phyloP scores from a whole-genome alignment of 2,113 vertebrate genomes.

The Hypanus sabinus region DNA sequence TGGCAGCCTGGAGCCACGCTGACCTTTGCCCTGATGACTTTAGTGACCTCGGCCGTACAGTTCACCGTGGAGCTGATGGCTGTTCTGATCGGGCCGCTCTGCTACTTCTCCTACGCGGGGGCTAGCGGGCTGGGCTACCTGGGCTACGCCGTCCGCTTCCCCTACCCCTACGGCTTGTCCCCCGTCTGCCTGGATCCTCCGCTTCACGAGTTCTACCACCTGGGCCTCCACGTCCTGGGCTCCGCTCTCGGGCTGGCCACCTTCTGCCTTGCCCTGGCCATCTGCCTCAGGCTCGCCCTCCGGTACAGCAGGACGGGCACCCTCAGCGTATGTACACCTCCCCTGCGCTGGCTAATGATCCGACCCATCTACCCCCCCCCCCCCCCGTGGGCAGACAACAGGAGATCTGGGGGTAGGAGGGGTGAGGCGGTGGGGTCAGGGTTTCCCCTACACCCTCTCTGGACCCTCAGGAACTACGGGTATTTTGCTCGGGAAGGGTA shows the following conservation, averaged over 20 bases:
- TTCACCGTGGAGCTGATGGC: slow-evolving; percentile 47
- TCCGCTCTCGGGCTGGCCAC: slow-evolving; percentile 38
- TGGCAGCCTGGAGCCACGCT: slow-evolving; percentile 52
- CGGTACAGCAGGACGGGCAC: slow-evolving; percentile 42
- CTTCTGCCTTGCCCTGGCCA: slow-evolving; percentile 37
- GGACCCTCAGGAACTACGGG: no score
- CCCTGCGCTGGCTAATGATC: background rate
- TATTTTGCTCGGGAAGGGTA: no score
- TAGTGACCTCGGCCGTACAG: slow-evolving; percentile 43
- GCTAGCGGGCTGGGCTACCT: slow-evolving; percentile 45
- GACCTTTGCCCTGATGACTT: slow-evolving; percentile 46
- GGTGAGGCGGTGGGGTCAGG: no score
- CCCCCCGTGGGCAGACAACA: no score
- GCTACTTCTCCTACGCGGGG: slow-evolving; percentile 47
- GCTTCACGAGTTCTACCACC: slow-evolving; percentile 40
- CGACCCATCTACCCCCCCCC: no score
- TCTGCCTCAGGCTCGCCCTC: slow-evolving; percentile 41
- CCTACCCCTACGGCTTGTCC: slow-evolving; percentile 44
- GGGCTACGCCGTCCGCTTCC: slow-evolving; percentile 41
- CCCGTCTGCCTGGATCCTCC: slow-evolving; percentile 43
- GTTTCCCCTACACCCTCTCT: no score
- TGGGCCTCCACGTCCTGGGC: slow-evolving; percentile 41
- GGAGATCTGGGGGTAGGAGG: no score
- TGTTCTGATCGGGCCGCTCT: slow-evolving; percentile 46
- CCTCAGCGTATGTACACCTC: slow-evolving; percentile 40